Conservation (phyloP, 2,797 vertebrate genomes). For the Tragopan temminckii region DNA sequence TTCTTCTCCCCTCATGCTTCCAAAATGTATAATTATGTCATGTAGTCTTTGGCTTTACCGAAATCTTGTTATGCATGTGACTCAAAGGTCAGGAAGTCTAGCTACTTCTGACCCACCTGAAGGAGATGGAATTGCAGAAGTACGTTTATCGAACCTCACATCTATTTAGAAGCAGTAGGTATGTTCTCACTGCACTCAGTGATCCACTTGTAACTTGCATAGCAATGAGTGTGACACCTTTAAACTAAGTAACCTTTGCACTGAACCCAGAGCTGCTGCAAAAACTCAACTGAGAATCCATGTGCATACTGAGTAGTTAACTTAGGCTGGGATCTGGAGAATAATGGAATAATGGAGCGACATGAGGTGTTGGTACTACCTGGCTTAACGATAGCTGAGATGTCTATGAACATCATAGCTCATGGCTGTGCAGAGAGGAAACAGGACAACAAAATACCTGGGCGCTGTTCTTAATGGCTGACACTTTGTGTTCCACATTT, state of each 20-base stretch:
- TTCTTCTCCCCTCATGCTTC: neutral
- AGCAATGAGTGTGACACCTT: neutral
- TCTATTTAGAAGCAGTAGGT: neutral
- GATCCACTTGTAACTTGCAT: rapidly evolving
- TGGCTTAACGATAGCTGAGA: neutral
- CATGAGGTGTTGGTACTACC: neutral
- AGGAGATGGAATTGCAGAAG: neutral
- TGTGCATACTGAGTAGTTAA: neutral
- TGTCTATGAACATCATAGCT: neutral
- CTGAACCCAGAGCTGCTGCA: neutral
- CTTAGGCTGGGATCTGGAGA: neutral
- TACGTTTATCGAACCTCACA: neutral
- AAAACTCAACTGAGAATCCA: neutral
- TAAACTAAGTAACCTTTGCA: neutral
- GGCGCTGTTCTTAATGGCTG: slow-evolving; percentile 89
- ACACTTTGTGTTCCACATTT: slow-evolving; percentile 91
- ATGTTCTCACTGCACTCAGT: neutral
- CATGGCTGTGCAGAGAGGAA: neutral
- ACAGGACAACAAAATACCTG: slow-evolving; percentile 83
- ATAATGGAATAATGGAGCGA: neutral
- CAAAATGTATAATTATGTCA: neutral
- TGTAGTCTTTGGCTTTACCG: rapidly evolving
- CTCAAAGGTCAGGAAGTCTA: neutral
- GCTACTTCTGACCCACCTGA: neutral
- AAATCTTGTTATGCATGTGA: rapidly evolving